Conservation (phyloP, 2,888 invertebrate genomes). For the Drosophila antonietae region DNA sequence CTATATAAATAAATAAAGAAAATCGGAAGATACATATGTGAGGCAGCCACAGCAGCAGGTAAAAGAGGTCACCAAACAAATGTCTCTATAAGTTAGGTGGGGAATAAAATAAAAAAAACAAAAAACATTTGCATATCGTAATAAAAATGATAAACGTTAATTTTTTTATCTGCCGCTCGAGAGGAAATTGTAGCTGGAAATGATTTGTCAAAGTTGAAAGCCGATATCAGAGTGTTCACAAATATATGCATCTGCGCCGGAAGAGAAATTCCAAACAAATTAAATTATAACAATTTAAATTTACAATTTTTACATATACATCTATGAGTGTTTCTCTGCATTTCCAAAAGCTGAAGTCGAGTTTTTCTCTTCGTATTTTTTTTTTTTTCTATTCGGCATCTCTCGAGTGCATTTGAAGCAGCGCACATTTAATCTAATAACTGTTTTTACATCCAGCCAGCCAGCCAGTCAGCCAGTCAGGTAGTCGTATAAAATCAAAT, state of each 20-base stretch:
- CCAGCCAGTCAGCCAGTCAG: background rate
- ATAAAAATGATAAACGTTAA: constrained; percentile 76
- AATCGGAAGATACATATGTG: constrained; percentile 17
- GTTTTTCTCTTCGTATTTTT: background rate
- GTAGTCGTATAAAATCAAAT: background rate
- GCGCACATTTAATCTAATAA: constrained; percentile 28
- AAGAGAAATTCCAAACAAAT: constrained; percentile 65
- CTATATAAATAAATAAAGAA: constrained; percentile 4
- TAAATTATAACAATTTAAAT: constrained; percentile 54
- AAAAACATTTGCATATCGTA: constrained; percentile 59
- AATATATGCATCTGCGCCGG: constrained; percentile 46
- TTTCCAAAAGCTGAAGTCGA: constrained; percentile 14
- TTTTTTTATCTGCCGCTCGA: constrained; percentile 53
- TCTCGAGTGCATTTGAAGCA: constrained; percentile 27
- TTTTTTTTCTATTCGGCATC: background rate
- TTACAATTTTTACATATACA: constrained; percentile 40
- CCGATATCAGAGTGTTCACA: constrained; percentile 31
- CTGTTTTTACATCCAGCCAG: constrained; percentile 20
- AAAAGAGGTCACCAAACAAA: constrained; percentile 38
- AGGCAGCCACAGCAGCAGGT: background rate
- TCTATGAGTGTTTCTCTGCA: constrained; percentile 11
- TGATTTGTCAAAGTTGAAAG: constrained; percentile 72
- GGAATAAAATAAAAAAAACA: background rate
- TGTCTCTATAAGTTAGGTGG: constrained; percentile 55
- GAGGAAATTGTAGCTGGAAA: constrained; percentile 69